A percentile compares a stretch with the other conserved stretches of the same genome.
Conservation (phyloP, 2,797 vertebrate species). For the Sebastes itinus region DNA sequence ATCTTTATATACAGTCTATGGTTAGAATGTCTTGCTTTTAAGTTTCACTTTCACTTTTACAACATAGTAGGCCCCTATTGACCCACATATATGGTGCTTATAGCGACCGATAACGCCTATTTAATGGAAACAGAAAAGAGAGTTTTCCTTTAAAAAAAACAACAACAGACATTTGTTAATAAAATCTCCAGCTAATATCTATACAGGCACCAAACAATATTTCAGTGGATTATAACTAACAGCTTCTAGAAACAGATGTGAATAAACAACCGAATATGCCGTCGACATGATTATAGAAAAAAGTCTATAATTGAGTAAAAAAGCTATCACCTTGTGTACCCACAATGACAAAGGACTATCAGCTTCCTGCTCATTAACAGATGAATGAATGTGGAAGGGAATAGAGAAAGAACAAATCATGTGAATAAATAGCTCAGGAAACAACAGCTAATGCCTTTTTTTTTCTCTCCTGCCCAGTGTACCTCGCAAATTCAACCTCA, state of each 20-base stretch:
- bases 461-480: conserved; percentile 10
- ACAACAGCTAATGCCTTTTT: conserved; percentile 42
- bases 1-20: neutral
- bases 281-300: neutral
- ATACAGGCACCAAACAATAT: neutral
- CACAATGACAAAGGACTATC: conserved; percentile 18
- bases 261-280: conserved; percentile 9
- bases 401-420: conserved; percentile 45
- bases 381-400: conserved; percentile 26
- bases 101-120: neutral
- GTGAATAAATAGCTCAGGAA: conserved; percentile 58
- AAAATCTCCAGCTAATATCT: neutral
- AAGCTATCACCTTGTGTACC: conserved; percentile 6
- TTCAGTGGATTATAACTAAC: neutral
- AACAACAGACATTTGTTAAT: neutral
- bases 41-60: neutral
- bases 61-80: neutral
- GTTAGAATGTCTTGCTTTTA: neutral
- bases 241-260: neutral
- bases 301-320: conserved; percentile 14
- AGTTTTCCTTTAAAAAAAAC: neutral
- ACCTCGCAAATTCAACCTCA: conserved; percentile 61
- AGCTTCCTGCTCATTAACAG: conserved; percentile 40
- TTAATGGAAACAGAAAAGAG: neutral
- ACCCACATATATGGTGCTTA: neutral